phyloP scores from a whole-genome alignment of 2,113 vertebrate species.

The Thermophis baileyi region DNA sequence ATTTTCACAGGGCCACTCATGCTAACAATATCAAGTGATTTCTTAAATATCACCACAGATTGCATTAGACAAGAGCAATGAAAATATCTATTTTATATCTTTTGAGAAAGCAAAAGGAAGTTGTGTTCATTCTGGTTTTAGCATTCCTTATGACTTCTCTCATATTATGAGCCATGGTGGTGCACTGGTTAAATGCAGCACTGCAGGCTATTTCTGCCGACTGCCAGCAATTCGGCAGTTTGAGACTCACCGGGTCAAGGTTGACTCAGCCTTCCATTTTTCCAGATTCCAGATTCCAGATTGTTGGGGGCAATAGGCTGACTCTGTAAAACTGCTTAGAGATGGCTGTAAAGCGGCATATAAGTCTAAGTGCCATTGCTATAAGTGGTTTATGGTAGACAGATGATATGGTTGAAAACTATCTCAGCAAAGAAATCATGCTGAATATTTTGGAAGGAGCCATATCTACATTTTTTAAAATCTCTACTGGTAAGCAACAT shows the following conservation, averaged over 20 bases:
- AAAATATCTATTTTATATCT: neutral
- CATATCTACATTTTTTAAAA: constrained; percentile 37
- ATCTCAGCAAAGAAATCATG: constrained; percentile 47
- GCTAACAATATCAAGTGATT: neutral
- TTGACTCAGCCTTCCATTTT: too few species aligned
- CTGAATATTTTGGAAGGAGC: constrained; percentile 42
- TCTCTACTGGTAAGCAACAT: constrained; percentile 27
- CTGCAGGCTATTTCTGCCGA: too few species aligned
- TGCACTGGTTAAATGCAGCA: too few species aligned
- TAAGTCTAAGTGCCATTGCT: too few species aligned
- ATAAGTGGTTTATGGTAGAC: constrained; percentile 53
- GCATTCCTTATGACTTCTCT: constrained; percentile 20
- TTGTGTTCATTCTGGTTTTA: constrained; percentile 40
- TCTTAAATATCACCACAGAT: neutral
- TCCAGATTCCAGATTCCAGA: too few species aligned
- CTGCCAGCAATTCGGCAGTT: too few species aligned
- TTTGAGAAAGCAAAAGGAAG: constrained; percentile 48
- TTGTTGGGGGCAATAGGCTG: too few species aligned
- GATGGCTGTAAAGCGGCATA: too few species aligned
- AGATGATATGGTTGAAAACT: constrained; percentile 45
- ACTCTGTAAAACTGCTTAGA: too few species aligned
- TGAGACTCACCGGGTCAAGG: too few species aligned
- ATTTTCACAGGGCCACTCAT: neutral
- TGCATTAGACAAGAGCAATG: neutral
- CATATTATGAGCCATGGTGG: neutral